Conservation (phyloP, 2,113 vertebrate genomes). For the Romanogobio albipinnatus region DNA sequence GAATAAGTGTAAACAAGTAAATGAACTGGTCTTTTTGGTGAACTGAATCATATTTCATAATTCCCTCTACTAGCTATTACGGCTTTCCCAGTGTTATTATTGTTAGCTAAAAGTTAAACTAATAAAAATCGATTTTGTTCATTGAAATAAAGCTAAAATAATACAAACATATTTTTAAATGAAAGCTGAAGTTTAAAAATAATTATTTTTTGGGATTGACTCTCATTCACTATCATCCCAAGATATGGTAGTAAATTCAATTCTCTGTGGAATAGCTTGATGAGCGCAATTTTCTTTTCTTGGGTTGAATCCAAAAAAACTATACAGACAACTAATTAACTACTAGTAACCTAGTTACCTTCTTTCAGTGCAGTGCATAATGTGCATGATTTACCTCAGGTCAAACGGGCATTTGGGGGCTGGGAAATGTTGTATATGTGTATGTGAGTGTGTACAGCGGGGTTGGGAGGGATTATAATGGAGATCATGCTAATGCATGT, state of each 20-base stretch:
- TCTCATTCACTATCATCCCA: background rate
- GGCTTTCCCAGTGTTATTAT: background rate
- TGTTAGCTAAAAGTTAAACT: background rate
- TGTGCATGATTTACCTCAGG: background rate
- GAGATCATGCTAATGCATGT: conserved; percentile 84
- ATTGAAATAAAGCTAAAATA: too few relatives aligned
- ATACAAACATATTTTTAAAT: too few relatives aligned
- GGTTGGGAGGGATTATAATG: conserved; percentile 75
- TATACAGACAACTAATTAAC: background rate
- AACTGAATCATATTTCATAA: background rate
- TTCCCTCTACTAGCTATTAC: background rate
- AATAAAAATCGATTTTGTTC: too few relatives aligned
- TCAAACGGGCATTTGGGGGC: conserved; percentile 10
- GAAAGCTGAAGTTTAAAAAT: too few relatives aligned
- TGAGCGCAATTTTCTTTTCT: background rate
- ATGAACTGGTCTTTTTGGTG: background rate
- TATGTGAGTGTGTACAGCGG: conserved; percentile 34
- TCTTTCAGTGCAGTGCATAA: conserved; percentile 43
- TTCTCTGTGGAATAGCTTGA: background rate
- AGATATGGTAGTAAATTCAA: background rate
- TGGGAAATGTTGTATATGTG: conserved; percentile 16
- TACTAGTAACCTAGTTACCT: conserved; percentile 57
- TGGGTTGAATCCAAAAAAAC: background rate
- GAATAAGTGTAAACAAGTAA: background rate
- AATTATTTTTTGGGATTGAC: background rate